phyloP scores from a whole-genome alignment of 2,113 vertebrate species.

The Microtus richardsoni region DNA sequence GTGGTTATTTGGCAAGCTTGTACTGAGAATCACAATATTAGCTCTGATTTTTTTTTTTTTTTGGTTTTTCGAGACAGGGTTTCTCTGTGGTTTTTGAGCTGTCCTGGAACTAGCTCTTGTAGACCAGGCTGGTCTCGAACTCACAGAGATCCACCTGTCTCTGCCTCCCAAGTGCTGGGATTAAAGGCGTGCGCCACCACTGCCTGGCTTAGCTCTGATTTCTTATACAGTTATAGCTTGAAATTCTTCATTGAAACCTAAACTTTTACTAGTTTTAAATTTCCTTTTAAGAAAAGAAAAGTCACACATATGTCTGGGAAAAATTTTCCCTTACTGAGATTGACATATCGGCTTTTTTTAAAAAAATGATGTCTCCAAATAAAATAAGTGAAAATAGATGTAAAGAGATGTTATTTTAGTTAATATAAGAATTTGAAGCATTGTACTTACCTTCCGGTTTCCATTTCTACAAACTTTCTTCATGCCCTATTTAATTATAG shows the following conservation, averaged over 20 bases:
- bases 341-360: neutral
- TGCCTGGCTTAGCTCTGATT: neutral
- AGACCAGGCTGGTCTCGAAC: too few species aligned
- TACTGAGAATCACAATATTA: neutral
- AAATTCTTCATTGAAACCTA: neutral
- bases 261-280: neutral
- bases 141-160: too few species aligned
- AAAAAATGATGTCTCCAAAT: neutral
- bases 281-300: neutral
- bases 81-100: too few species aligned
- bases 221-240: neutral
- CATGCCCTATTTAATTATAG: neutral
- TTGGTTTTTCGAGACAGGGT: too few species aligned
- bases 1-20: neutral
- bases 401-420: neutral
- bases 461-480: neutral
- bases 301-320: neutral
- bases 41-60: neutral
- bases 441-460: neutral
- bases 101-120: too few species aligned
- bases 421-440: neutral
- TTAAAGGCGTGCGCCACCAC: too few species aligned
- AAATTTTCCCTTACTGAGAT: neutral
- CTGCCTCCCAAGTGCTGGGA: too few species aligned
- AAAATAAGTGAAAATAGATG: neutral